Conservation (phyloP, 2,888 invertebrate species). For the Laspeyria flexula region DNA sequence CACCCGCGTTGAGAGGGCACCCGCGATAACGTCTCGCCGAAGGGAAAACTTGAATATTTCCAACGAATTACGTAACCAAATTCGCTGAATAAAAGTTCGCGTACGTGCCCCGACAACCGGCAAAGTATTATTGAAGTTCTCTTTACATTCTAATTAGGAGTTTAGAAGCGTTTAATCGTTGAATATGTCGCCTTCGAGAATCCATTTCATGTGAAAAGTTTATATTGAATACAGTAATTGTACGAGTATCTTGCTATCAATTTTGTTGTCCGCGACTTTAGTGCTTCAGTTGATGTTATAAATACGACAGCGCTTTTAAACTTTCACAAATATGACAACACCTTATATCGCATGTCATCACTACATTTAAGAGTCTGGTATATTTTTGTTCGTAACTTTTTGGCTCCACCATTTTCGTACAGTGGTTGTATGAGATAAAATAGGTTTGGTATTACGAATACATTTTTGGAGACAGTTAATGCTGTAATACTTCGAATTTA, state of each 20-base stretch:
- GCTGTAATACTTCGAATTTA: not conserved
- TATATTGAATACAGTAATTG: conserved; percentile 49
- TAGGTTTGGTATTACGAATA: conserved; percentile 2
- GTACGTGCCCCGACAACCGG: conserved; percentile 73
- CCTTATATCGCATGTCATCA: conserved; percentile 10
- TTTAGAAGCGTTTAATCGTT: conserved; percentile 66
- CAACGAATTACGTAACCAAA: conserved; percentile 79
- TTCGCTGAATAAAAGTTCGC: conserved; percentile 76
- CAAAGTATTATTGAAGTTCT: conserved; percentile 72
- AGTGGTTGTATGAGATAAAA: not conserved
- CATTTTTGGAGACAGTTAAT: conserved; percentile 4
- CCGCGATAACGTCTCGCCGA: conserved; percentile 80
- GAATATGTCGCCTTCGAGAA: conserved; percentile 58
- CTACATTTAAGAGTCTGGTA: conserved; percentile 10
- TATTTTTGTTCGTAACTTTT: conserved; percentile 14
- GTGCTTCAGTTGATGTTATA: conserved; percentile 10
- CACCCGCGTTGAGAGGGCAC: conserved; percentile 75
- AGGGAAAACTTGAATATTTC: conserved; percentile 83
- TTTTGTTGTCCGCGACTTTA: conserved; percentile 26
- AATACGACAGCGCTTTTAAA: conserved; percentile 21
- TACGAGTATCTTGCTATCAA: conserved; percentile 30
- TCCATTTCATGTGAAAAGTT: conserved; percentile 51
- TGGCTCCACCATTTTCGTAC: not conserved
- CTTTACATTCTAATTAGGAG: conserved; percentile 71
- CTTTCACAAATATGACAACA: conserved; percentile 15